A percentile compares a stretch with the other conserved stretches of the same genome.
Evolutionary conservation across 2,113 vertebrate genomes (phyloP).

Genomic region (Atrichornis clamosus): DNA sequence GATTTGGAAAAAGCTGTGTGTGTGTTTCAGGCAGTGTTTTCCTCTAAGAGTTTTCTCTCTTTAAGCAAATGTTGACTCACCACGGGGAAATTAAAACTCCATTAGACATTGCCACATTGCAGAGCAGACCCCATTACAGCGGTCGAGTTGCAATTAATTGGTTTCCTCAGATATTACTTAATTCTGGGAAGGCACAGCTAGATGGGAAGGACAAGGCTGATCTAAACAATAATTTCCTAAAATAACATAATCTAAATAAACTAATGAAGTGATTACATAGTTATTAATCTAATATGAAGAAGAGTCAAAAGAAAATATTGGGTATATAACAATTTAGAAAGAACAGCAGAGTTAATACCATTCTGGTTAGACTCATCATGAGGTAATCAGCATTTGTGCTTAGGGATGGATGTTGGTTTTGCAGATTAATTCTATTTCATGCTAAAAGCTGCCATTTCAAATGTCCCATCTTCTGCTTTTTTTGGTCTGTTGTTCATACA

Average conservation of each 20-base stretch:
- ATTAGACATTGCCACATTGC: conserved; percentile 68
- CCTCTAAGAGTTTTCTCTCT: conserved; percentile 58
- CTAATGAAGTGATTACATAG: conserved; percentile 57
- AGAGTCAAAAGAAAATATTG: conserved; percentile 1
- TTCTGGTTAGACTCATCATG: background rate
- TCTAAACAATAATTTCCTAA: conserved; percentile 59
- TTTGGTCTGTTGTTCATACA: background rate
- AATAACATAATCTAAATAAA: conserved; percentile 66
- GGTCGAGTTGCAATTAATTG: conserved; percentile 70
- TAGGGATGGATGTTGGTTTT: background rate
- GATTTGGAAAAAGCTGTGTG: background rate
- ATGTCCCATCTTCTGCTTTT: background rate
- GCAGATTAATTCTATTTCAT: conserved; percentile 18
- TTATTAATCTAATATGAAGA: conserved; percentile 58
- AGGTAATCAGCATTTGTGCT: conserved; percentile 30
- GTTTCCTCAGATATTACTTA: conserved; percentile 67
- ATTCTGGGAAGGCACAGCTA: conserved; percentile 40
- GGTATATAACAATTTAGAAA: conserved; percentile 14
- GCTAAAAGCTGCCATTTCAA: background rate
- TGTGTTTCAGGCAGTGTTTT: conserved; percentile 28
- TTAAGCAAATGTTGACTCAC: conserved; percentile 74
- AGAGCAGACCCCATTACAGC: conserved; percentile 49
- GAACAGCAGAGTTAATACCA: background rate
- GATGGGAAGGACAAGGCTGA: conserved; percentile 29
- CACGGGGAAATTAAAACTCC: conserved; percentile 78